Base-by-base conservation (phyloP, 2,888 invertebrate genomes). In the Caenorhabditis doughertyi region DNA sequence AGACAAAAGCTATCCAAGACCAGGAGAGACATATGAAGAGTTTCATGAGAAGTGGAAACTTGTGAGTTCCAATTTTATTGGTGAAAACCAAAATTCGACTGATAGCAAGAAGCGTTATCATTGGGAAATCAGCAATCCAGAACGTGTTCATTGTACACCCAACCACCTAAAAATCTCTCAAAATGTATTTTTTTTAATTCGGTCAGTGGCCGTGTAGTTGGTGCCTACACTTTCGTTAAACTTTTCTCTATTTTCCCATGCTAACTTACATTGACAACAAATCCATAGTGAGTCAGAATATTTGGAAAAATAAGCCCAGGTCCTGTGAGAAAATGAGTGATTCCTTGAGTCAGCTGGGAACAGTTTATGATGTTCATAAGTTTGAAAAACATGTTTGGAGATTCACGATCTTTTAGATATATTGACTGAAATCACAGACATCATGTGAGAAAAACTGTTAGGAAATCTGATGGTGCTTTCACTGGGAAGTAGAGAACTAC, bases 311-410 rank as follows among this genome's bases (percentile, higher is more conserved):
- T 71, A 0, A 79, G 35, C 11, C 62, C 27, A 0, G 65, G 65
- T 1, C 62, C 29, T 13, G 71, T 65, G 16, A 79, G 4, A 32
- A 79, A 65, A 23, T 79, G 79, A 2, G 58, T 25, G 11, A 65
- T 29, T 0, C n/a, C 9, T 49, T 79, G 79, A n/a, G 29, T 39
- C 3, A 65, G n/a, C 32, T 79, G 71, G 7, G 35, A 32, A 7
- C 35, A 55, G 13, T 79, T 53, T 21, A 79, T 71, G 3, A 79
- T 18, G n/a, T 60, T 62, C 53, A 79, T 64, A 7, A 79, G 11
- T 49, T 79, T 62, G 35, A 21, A 64, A 1, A 70, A 53, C 32
- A 70, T 70, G 27, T 64, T 70, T 21, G 70, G 29, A 16, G 44
- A 9, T 53, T 47, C 53, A 9, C 56, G 42, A 21, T 76, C 21